Evolutionary conservation across 2,113 vertebrate genomes (phyloP), one percentile per base, ranked within the genome.

Genomic region (Zosterops japonicus): DNA sequence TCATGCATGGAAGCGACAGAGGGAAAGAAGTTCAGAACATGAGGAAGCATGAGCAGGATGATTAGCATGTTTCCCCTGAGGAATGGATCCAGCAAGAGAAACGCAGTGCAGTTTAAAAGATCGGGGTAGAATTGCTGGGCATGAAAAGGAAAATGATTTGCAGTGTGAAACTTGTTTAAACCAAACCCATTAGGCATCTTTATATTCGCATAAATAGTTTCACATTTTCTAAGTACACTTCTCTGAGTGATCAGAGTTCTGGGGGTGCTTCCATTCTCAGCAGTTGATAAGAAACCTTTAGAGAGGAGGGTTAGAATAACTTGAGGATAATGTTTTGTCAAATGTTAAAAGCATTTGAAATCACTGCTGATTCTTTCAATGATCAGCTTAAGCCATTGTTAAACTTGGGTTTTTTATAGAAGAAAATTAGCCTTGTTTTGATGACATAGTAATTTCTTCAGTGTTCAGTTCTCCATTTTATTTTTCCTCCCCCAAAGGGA

Each of bases 1-100:
- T 56, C 78, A 76, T 63, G 67, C 56, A 50, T 72, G 52, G 75
- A 67, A 80, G 29, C 0, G 6, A 82, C 56, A 86, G 87, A 94
- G 59, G 65, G 39, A 93, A 91, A 89, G 35, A 39, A 60, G 49
- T 57, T 91, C 70, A 84, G 75, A 70, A n/a, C 75, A 94, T 14
- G 22, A 67, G 64, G 61, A 89, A 64, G 71, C 76, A 90, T 42
- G n/a, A 80, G 70, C n/a, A 70, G 50, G 33, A 75, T 75, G 81
- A 94, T 95, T 87, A 80, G 63, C 52, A 27, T 69, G 76, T 88
- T 91, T 85, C 61, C 81, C 77, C 84, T 81, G 14, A 84, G 80
- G 85, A 81, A 50, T 6, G 63, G 77, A 93, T 80, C n/a, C 56
- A 71, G 41, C 17, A 46, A 74, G 27, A 59, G 71, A 70, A 93